A percentile compares a stretch with the other conserved stretches of the same genome.
These are phyloP conservation scores for Dromiciops gliroides DNA, from an alignment of 2,113 vertebrate species.

Conservation along the genomic window DNA sequence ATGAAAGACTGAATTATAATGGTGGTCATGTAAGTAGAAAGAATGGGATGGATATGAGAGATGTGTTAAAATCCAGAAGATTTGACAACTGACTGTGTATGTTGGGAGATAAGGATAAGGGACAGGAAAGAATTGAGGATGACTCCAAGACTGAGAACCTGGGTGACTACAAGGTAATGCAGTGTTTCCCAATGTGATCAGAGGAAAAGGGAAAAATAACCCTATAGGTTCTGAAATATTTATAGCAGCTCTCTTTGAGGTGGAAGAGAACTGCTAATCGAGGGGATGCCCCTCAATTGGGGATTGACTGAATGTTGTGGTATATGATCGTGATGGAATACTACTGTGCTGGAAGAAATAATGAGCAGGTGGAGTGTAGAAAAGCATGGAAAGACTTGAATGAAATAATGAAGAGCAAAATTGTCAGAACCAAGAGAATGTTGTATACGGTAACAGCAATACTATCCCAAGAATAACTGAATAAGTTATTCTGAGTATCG, in stretches of 20 bases:
- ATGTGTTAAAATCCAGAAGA: neutral
- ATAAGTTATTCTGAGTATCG: neutral
- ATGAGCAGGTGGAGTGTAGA: neutral
- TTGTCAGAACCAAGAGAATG: neutral
- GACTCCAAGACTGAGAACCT: neutral
- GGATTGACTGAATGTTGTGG: neutral
- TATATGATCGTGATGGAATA: neutral
- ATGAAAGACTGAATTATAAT: neutral
- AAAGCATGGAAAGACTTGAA: neutral
- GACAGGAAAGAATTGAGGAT: neutral
- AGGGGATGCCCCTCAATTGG: neutral
- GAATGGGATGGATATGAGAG: neutral
- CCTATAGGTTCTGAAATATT: neutral
- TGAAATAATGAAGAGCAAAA: neutral
- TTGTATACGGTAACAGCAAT: neutral
- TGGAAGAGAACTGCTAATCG: neutral
- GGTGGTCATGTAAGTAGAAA: neutral
- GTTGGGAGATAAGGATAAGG: neutral
- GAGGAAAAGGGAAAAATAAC: neutral
- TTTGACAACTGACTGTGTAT: neutral
- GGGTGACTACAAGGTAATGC: neutral
- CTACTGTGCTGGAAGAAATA: neutral
- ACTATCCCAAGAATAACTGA: neutral
- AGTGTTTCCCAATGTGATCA: neutral
- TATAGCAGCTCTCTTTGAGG: neutral